Evolutionary conservation across 2,888 invertebrate genomes (phyloP).

Genomic region (Microchrysa polita): DNA sequence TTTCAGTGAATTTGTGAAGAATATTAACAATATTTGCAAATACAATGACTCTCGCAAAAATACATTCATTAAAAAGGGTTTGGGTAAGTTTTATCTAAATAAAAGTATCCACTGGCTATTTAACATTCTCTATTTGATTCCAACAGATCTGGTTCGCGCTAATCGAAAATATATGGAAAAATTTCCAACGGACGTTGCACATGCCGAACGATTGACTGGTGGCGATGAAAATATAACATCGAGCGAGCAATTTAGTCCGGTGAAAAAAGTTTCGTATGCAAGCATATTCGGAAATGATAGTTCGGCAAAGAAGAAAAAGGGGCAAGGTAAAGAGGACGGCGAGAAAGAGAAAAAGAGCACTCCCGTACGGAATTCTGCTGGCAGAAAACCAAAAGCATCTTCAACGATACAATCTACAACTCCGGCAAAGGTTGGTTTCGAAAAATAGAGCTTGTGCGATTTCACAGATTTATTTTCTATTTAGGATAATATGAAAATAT

Average conservation of each 20-base stretch:
- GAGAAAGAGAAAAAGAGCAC: no score
- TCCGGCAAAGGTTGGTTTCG: no score
- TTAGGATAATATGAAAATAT: no score
- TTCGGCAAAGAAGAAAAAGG: slow-evolving; percentile 27
- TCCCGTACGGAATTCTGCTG: slow-evolving; percentile 49
- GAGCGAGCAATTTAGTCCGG: slow-evolving; percentile 68
- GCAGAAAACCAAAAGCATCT: background rate
- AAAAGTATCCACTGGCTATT: background rate
- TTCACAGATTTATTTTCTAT: no score
- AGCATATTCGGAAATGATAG: slow-evolving; percentile 65
- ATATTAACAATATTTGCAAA: slow-evolving; percentile 75
- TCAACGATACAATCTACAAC: background rate
- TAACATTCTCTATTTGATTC: slow-evolving; percentile 52
- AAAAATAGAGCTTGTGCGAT: no score
- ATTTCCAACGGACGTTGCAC: slow-evolving; percentile 79
- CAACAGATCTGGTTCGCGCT: slow-evolving; percentile 70
- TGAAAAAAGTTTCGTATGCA: slow-evolving; percentile 61
- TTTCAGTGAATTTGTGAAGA: slow-evolving; percentile 84
- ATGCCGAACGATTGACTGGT: slow-evolving; percentile 76
- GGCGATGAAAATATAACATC: slow-evolving; percentile 77
- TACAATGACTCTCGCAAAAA: slow-evolving; percentile 81
- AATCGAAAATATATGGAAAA: slow-evolving; percentile 79
- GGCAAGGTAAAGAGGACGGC: no score
- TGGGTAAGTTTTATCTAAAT: slow-evolving; percentile 68
- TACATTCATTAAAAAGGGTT: slow-evolving; percentile 84